Percentiles rank a stretch among this genome's conserved stretches.
These are phyloP conservation scores for Diorhabda carinulata DNA, from an alignment of 1,140 invertebrate genomes.

Conservation along the genomic window DNA sequence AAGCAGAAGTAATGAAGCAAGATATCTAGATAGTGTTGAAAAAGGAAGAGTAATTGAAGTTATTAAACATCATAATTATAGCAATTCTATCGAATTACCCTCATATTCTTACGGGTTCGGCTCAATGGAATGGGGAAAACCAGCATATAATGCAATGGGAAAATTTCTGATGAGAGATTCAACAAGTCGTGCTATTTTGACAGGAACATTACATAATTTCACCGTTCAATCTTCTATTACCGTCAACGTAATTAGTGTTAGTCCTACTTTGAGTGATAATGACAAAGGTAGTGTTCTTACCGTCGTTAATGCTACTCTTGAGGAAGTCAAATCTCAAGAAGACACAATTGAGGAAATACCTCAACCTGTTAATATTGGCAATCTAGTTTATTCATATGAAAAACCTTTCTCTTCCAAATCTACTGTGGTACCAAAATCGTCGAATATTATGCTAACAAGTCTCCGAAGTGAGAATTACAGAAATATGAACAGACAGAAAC, in stretches of 20 bases:
- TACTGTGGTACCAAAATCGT: background rate
- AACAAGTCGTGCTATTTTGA: constrained; percentile 53
- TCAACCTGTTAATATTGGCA: constrained; percentile 49
- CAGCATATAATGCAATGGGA: constrained; percentile 52
- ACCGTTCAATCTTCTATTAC: constrained; percentile 62
- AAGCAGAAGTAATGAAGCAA: constrained; percentile 51
- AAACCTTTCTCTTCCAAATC: constrained; percentile 33
- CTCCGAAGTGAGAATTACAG: background rate
- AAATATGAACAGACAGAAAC: background rate
- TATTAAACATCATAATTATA: constrained; percentile 63
- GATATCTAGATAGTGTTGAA: constrained; percentile 46
- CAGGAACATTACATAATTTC: constrained; percentile 52
- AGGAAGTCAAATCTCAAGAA: constrained; percentile 30
- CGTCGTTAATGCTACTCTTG: constrained; percentile 55
- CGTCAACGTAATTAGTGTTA: constrained; percentile 54
- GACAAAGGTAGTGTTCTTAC: constrained; percentile 58
- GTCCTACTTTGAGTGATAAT: constrained; percentile 49
- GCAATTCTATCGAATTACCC: constrained; percentile 55
- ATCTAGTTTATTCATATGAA: constrained; percentile 56
- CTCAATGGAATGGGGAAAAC: constrained; percentile 52
- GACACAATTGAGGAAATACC: constrained; percentile 30
- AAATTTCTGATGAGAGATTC: constrained; percentile 57
- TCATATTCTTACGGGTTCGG: constrained; percentile 60
- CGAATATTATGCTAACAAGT: background rate
- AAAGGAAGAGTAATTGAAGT: constrained; percentile 56